Evolutionary conservation across 2,888 invertebrate species (phyloP).

Genomic region (Phengaris alcon): DNA sequence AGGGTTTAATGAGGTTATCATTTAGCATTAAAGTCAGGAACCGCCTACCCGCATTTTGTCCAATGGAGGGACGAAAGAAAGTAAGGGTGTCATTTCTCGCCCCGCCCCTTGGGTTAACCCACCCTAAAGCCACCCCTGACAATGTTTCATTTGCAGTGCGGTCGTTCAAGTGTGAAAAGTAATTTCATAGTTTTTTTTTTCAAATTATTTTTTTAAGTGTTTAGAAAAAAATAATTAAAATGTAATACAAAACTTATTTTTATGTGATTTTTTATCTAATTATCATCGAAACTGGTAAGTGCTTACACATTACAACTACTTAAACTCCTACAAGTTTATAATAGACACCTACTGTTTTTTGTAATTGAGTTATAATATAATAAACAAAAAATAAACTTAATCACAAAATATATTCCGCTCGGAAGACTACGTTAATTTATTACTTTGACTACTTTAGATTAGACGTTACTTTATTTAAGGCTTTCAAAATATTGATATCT

Average conservation of each 20-base stretch:
- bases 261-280: not conserved
- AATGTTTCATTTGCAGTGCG: not conserved
- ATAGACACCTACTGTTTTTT: too few species aligned
- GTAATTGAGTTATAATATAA: too few species aligned
- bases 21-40: slow-evolving; percentile 31
- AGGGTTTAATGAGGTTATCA: slow-evolving; percentile 45
- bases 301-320: not conserved
- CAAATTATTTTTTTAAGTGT: not conserved
- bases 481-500: too few species aligned
- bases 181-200: not conserved
- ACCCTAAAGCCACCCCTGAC: slow-evolving; percentile 44
- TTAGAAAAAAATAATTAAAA: not conserved
- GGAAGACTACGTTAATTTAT: too few species aligned
- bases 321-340: too few species aligned
- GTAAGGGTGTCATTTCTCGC: slow-evolving; percentile 45
- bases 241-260: not conserved
- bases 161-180: slow-evolving; percentile 22
- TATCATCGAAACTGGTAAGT: not conserved
- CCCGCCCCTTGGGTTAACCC: slow-evolving; percentile 50
- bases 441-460: too few species aligned
- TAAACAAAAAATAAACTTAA: not conserved
- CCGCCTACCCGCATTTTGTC: slow-evolving; percentile 49
- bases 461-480: too few species aligned
- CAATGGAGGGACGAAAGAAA: slow-evolving; percentile 46
- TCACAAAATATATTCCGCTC: not conserved